Conservation (phyloP, 2,797 vertebrate species). For the Halcyon badia region DNA sequence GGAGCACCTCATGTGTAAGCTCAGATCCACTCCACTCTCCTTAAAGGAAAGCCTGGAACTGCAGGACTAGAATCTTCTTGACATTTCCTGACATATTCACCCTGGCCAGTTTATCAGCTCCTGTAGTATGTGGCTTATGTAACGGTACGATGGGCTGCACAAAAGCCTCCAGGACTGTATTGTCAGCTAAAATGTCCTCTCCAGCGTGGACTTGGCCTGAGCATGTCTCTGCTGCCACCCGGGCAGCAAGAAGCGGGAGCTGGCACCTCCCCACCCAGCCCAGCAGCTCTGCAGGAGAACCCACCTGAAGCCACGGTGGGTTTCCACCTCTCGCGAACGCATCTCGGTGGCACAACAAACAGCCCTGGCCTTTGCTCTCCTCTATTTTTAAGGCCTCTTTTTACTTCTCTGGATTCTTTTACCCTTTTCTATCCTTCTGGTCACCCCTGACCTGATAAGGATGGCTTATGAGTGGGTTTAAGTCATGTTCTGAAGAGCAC, state of each 20-base stretch:
- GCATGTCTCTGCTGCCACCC: not conserved
- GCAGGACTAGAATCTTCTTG: constrained; percentile 14
- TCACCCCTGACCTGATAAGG: not conserved
- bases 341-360: not conserved
- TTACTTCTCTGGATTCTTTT: not conserved
- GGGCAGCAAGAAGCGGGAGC: not conserved
- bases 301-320: not conserved
- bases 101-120: constrained; percentile 37
- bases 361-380: not conserved
- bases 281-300: not conserved
- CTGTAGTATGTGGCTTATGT: not conserved
- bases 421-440: not conserved
- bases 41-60: constrained; percentile 27
- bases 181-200: constrained; percentile 1
- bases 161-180: not conserved
- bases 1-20: not conserved
- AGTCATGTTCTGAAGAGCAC: not conserved
- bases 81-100: constrained; percentile 40
- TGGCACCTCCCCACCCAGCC: not conserved
- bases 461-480: not conserved
- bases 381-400: not conserved
- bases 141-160: not conserved
- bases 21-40: not conserved
- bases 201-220: not conserved
- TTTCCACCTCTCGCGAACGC: not conserved